A percentile compares a stretch with the other conserved stretches of the same genome.
These are phyloP conservation scores for Diabrotica undecimpunctata DNA, from an alignment of 1,140 invertebrate species.

Conservation along the genomic window DNA sequence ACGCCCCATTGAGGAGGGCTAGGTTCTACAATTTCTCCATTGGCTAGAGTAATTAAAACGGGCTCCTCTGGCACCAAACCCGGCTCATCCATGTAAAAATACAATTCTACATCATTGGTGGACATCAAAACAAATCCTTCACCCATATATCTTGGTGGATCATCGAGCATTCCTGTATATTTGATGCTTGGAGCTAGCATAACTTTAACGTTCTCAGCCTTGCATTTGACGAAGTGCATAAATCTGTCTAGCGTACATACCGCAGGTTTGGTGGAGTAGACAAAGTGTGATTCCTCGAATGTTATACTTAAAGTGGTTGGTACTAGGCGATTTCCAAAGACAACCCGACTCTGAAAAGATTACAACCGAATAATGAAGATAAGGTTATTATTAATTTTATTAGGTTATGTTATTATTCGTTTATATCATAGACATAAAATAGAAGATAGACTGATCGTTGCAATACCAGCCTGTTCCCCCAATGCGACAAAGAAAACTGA, in stretches of 20 bases:
- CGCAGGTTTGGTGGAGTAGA: constrained; percentile 93
- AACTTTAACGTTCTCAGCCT: constrained; percentile 84
- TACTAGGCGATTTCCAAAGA: constrained; percentile 94
- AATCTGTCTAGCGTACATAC: constrained; percentile 89
- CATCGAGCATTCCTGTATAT: constrained; percentile 86
- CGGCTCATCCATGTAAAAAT: constrained; percentile 96
- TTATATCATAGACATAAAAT: too few relatives aligned
- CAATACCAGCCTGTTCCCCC: too few relatives aligned
- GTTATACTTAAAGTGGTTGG: constrained; percentile 90
- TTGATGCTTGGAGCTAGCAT: constrained; percentile 91
- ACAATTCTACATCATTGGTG: constrained; percentile 90
- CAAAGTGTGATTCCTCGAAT: constrained; percentile 91
- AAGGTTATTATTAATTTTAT: too few relatives aligned
- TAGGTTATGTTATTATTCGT: too few relatives aligned
- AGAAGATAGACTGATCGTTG: too few relatives aligned
- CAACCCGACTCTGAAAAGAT: constrained; percentile 71
- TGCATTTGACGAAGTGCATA: constrained; percentile 94
- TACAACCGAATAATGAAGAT: too few relatives aligned
- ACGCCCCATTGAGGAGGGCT: constrained; percentile 92
- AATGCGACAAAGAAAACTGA: too few relatives aligned
- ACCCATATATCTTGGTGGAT: constrained; percentile 95
- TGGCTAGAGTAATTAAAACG: constrained; percentile 83
- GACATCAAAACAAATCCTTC: constrained; percentile 97
- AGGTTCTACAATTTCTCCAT: constrained; percentile 88
- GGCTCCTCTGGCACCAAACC: constrained; percentile 85